Base-by-base conservation (phyloP, 2,797 vertebrate species). In the Neosalanx taihuensis region DNA sequence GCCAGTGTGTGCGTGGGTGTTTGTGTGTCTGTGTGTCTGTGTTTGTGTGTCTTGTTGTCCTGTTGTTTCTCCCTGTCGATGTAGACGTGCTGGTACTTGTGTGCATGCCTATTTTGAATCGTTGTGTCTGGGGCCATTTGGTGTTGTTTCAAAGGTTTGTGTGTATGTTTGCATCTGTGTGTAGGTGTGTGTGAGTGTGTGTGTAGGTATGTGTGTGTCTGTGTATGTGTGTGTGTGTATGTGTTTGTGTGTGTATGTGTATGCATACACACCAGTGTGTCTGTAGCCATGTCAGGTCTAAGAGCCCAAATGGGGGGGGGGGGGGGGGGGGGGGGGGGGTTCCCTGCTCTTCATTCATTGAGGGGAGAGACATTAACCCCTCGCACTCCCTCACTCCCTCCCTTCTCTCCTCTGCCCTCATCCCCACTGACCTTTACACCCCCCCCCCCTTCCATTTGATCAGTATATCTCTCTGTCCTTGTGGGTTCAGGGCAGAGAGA, bases 281-380 rank as follows among this genome's bases (percentile, higher is more conserved):
- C 17, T 74, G 17, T 69, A 20, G 57, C 68, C 35, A 58, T 35
- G 18, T 62, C 63, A 66, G 46, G 12, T 2, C n/a, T 1, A 17
- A 71, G 78, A 71, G 69, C 67, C 72, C 79, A 79, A 80, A 61
- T 5, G 77, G 81, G 23, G 23, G 1, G 23, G 85, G 85, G 83
- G 77, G 81, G 23, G 23, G 1, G 23, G 85, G 85, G 83, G 23
- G 23, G 23, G 23, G 23, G 23, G 85, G 85, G 83, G 79, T 86
- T 72, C 83, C 79, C 71, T 84, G 76, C 74, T 79, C 85, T 87
- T 74, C 23, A 73, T 78, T 79, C 79, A 61, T 67, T 58, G 30
- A 71, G 64, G 75, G 72, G 69, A 78, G 72, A 72, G 76, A 80
- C 65, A 78, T 81, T 84, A 84, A 84, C 86, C 83, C 82, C 51